These are phyloP conservation scores for Gisinianus flammeolus DNA, from an alignment of 2,888 invertebrate genomes.

Conservation along the genomic window DNA sequence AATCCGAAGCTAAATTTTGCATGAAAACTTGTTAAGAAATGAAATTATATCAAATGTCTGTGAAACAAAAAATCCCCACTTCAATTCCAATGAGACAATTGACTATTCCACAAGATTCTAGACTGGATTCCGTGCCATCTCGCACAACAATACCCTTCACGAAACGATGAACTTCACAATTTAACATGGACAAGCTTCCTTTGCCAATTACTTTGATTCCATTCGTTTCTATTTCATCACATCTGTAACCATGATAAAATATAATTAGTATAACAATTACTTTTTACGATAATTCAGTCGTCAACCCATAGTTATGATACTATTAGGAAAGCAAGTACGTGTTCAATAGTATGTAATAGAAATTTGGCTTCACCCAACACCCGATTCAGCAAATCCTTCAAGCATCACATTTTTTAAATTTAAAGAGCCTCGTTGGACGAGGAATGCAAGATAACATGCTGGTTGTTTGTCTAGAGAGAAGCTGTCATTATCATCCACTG, in stretches of 20 bases:
- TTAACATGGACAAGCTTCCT: not conserved
- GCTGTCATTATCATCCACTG: conserved; percentile 10
- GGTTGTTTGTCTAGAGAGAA: conserved; percentile 9
- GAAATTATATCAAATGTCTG: too few species aligned
- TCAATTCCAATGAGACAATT: conserved; percentile 22
- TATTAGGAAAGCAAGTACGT: not conserved
- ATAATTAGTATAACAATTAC: not conserved
- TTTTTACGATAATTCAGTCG: not conserved
- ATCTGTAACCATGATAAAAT: not conserved
- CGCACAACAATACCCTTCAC: conserved; percentile 10
- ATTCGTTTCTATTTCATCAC: conserved; percentile 20
- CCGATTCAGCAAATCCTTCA: conserved; percentile 15
- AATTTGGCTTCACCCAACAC: conserved; percentile 12
- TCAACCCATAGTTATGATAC: not conserved
- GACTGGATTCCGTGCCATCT: not conserved
- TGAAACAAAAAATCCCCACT: not conserved
- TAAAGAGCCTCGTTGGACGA: not conserved
- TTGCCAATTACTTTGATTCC: conserved; percentile 24
- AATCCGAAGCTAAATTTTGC: not conserved
- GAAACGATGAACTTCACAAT: conserved; percentile 9
- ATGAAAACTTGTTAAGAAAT: not conserved
- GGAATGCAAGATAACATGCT: conserved; percentile 7
- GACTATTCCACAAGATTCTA: not conserved
- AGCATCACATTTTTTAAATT: conserved; percentile 13
- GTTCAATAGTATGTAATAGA: too few species aligned